Evolutionary conservation across 2,888 invertebrate species (phyloP).

Genomic region (Sturmia bella): DNA sequence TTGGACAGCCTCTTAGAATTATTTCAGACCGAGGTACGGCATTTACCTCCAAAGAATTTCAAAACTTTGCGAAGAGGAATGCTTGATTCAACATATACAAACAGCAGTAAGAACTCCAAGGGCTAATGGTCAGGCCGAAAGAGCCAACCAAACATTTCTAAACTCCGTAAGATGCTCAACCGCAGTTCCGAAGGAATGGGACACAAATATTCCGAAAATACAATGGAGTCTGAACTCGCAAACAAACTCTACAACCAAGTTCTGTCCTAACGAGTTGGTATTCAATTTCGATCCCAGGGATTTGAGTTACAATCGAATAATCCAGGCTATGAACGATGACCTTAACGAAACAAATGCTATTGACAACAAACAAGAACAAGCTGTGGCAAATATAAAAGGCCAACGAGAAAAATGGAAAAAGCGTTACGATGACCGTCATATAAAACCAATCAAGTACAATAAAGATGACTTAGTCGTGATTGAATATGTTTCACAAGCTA

Average conservation of each 20-base stretch:
- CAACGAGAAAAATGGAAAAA: conserved; percentile 47
- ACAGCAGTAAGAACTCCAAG: not conserved
- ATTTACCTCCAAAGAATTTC: not conserved
- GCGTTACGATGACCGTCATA: conserved; percentile 50
- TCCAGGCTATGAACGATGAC: conserved; percentile 18
- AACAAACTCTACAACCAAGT: not conserved
- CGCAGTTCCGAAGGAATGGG: too few species aligned
- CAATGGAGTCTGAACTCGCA: not conserved
- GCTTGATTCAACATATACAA: not conserved
- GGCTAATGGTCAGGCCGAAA: conserved; percentile 1
- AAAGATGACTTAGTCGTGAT: conserved; percentile 52
- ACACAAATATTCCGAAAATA: too few species aligned
- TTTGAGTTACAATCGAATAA: conserved; percentile 6
- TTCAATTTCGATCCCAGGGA: conserved; percentile 2
- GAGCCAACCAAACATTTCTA: conserved; percentile 1
- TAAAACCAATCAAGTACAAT: conserved; percentile 22
- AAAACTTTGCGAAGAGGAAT: not conserved
- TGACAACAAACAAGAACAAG: not conserved
- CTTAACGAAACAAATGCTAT: too few species aligned
- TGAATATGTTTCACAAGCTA: conserved; percentile 47
- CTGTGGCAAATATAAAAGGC: not conserved
- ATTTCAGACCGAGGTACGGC: not conserved
- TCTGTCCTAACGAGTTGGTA: not conserved
- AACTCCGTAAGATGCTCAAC: too few species aligned
- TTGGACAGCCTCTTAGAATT: not conserved